phyloP scores from a whole-genome alignment of 2,113 vertebrate genomes.

The Petromus typicus region DNA sequence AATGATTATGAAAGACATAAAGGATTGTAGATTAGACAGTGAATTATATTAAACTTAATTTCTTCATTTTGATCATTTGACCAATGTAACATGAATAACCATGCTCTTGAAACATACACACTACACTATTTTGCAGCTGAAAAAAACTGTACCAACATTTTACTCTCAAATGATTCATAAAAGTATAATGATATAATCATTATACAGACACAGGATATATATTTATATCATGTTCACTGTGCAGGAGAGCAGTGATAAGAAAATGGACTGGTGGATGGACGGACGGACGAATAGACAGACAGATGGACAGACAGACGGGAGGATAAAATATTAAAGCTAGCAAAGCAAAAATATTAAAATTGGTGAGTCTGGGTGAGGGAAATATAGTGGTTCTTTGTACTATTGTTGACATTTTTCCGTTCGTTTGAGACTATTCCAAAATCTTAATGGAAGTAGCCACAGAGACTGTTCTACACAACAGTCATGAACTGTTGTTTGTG shows the following conservation, averaged over 20 bases:
- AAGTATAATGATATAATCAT: background rate
- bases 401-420: conserved; percentile 38
- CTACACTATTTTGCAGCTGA: background rate
- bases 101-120: background rate
- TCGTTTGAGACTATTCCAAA: conserved; percentile 17
- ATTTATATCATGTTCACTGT: background rate
- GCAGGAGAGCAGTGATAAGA: background rate
- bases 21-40: background rate
- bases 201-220: background rate
- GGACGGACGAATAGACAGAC: background rate
- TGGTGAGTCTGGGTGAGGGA: background rate
- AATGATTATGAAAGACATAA: background rate
- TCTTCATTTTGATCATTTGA: background rate
- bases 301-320: background rate
- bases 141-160: background rate
- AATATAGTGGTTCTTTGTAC: background rate
- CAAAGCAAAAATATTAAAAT: background rate
- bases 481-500: conserved; percentile 28
- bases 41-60: background rate
- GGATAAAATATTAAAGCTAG: conserved; percentile 6
- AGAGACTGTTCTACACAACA: background rate
- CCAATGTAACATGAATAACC: background rate
- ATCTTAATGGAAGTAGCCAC: background rate
- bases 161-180: conserved; percentile 11
- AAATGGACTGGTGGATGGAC: no score